phyloP scores from a whole-genome alignment of 2,888 invertebrate species.

The Pollenia griseotomentosa region DNA sequence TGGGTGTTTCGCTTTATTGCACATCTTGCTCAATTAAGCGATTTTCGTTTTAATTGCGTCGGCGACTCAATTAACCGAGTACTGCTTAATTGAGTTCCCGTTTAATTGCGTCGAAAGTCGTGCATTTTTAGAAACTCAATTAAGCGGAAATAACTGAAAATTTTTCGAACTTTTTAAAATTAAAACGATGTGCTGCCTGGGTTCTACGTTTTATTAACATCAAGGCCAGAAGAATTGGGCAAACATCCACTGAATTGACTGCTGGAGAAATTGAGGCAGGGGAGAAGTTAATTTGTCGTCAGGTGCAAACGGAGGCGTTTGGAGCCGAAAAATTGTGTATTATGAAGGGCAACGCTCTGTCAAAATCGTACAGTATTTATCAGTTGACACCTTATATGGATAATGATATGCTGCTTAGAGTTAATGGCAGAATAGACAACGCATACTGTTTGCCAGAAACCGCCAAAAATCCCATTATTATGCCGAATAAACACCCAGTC shows the following conservation, averaged over 20 bases:
- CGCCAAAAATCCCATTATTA: conserved; percentile 55
- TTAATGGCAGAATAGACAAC: conserved; percentile 51
- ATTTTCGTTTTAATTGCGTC: too few relatives aligned
- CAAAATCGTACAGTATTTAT: conserved; percentile 33
- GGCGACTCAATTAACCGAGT: too few relatives aligned
- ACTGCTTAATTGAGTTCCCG: too few relatives aligned
- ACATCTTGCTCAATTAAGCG: too few relatives aligned
- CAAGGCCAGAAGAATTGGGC: background rate
- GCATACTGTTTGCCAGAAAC: conserved; percentile 52
- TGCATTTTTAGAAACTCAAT: too few relatives aligned
- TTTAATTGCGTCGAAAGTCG: too few relatives aligned
- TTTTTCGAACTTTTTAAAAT: conserved; percentile 20
- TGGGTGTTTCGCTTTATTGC: too few relatives aligned
- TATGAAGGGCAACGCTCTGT: background rate
- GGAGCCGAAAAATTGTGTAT: background rate
- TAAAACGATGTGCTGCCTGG: conserved; percentile 41
- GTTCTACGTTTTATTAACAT: too few relatives aligned
- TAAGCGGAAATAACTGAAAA: background rate
- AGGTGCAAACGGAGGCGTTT: conserved; percentile 12
- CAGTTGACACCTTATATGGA: conserved; percentile 25
- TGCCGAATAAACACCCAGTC: conserved; percentile 26
- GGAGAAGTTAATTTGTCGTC: conserved; percentile 46
- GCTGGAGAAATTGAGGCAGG: conserved; percentile 53
- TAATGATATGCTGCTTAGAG: conserved; percentile 41
- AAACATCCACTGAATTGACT: conserved; percentile 23